Conservation (phyloP, 2,113 vertebrate species). For the Bucco capensis region DNA sequence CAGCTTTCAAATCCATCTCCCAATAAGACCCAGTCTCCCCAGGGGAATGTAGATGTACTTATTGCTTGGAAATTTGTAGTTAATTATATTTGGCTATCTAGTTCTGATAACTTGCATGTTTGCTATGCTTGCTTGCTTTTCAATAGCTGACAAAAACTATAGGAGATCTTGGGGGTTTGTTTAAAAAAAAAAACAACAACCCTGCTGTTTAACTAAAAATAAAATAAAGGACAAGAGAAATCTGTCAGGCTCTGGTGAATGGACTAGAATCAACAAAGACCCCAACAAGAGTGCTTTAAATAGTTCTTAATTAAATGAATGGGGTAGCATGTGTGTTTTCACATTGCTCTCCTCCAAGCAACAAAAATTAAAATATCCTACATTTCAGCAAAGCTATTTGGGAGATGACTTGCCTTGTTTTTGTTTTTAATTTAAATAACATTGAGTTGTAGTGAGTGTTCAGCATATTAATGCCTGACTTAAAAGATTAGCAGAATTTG, state of each 20-base stretch:
- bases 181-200: not conserved
- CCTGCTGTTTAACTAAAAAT: not conserved
- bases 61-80: conserved; percentile 38
- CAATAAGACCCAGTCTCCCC: not conserved
- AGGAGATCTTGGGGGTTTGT: conserved; percentile 10
- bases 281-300: not conserved
- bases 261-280: not conserved
- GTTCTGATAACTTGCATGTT: conserved; percentile 43
- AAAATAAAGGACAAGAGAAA: not conserved
- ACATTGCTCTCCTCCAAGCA: not conserved
- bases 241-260: not conserved
- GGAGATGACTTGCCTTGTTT: not conserved
- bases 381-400: conserved; percentile 5
- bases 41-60: conserved; percentile 13
- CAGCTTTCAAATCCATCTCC: not conserved
- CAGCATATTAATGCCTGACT: conserved; percentile 17
- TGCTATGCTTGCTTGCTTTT: conserved; percentile 37
- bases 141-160: conserved; percentile 6
- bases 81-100: conserved; percentile 23
- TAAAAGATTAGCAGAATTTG: conserved; percentile 16
- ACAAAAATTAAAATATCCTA: not conserved
- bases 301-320: not conserved
- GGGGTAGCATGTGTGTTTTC: not conserved
- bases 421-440: conserved; percentile 4
- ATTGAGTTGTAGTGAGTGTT: not conserved